phyloP scores from a whole-genome alignment of 1,140 invertebrate species.

The Dendroctonus ponderosae region DNA sequence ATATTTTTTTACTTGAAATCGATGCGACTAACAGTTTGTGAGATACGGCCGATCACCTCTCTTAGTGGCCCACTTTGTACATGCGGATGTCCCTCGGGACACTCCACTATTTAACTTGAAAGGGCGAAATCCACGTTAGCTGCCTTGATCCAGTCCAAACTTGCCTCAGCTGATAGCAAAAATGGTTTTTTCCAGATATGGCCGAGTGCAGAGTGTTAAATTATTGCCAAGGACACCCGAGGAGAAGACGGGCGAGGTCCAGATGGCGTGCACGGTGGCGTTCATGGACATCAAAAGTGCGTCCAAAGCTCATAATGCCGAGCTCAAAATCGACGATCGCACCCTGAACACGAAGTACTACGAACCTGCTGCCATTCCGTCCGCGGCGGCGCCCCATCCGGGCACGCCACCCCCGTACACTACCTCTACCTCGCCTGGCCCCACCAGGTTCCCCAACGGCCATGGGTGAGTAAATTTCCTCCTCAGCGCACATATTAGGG shows the following conservation, averaged over 20 bases:
- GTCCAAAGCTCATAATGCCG: conserved; percentile 85
- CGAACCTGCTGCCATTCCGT: conserved; percentile 76
- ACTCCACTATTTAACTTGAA: background rate
- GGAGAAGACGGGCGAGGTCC: conserved; percentile 54
- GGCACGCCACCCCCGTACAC: conserved; percentile 50
- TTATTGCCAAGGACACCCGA: conserved; percentile 64
- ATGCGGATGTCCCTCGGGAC: no score
- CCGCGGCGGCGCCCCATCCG: conserved; percentile 54
- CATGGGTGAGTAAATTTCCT: conserved; percentile 45
- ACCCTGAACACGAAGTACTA: conserved; percentile 89
- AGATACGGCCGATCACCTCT: no score
- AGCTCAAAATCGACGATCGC: conserved; percentile 84
- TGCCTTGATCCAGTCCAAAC: background rate
- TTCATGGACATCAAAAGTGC: conserved; percentile 97
- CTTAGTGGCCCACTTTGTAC: no score
- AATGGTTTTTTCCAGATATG: conserved; percentile 69
- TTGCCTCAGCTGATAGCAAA: background rate
- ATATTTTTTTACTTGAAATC: no score
- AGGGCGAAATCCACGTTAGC: background rate
- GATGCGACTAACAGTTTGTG: no score
- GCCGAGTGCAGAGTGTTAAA: conserved; percentile 94
- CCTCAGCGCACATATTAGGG: no score
- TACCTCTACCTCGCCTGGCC: conserved; percentile 48
- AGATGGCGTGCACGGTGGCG: conserved; percentile 81
- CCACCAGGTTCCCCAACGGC: conserved; percentile 48